These are phyloP conservation scores for Ranitomeya variabilis DNA, from an alignment of 2,113 vertebrate species.

Conservation along the genomic window DNA sequence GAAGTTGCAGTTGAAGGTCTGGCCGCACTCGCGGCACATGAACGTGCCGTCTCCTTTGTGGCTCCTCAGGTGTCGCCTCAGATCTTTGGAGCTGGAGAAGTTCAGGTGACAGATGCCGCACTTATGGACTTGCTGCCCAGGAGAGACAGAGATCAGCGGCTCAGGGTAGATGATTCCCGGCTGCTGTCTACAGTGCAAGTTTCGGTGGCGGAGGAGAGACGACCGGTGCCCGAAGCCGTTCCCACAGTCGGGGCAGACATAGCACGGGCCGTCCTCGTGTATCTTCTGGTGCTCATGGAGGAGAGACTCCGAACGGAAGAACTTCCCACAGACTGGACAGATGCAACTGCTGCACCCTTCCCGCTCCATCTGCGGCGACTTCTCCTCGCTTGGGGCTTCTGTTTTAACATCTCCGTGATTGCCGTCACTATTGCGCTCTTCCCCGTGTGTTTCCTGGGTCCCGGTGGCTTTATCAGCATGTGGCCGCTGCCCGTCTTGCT, in stretches of 20 bases:
- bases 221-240: constrained; percentile 67
- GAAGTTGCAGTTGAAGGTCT: constrained; percentile 60
- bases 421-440: not conserved
- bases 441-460: not conserved
- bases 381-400: not conserved
- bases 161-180: not conserved
- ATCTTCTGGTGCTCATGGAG: constrained; percentile 52
- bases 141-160: not conserved
- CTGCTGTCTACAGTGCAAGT: not conserved
- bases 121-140: not conserved
- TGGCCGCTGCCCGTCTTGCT: not conserved
- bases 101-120: constrained; percentile 20
- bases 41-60: constrained; percentile 68
- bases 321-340: constrained; percentile 47
- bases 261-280: constrained; percentile 62
- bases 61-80: constrained; percentile 61
- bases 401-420: not conserved
- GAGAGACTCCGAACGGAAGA: constrained; percentile 33
- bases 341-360: constrained; percentile 23
- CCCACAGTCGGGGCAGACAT: constrained; percentile 60
- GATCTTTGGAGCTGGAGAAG: constrained; percentile 5
- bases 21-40: constrained; percentile 64
- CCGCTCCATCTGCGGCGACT: constrained; percentile 54
- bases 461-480: not conserved
- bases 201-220: constrained; percentile 34